Conservation (phyloP, 2,113 vertebrate species). For the Lethenteron reissneri region DNA sequence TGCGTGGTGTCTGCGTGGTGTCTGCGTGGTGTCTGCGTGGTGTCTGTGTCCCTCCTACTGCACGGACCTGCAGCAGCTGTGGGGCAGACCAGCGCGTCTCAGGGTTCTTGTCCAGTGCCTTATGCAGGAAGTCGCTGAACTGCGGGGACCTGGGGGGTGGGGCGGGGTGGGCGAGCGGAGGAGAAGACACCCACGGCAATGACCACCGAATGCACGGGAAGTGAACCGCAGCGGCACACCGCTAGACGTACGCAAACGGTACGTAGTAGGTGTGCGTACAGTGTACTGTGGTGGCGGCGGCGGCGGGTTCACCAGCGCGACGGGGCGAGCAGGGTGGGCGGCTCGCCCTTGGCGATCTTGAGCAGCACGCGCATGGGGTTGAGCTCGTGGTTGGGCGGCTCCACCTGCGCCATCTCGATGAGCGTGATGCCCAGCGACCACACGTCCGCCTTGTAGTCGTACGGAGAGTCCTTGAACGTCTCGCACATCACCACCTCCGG, state of each 20-base stretch:
- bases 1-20: too few species aligned
- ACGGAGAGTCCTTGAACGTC: conserved; percentile 89
- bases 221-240: too few species aligned
- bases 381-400: conserved; percentile 85
- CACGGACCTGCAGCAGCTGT: conserved; percentile 53
- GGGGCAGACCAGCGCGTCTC: conserved; percentile 52
- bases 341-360: conserved; percentile 83
- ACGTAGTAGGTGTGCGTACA: too few species aligned
- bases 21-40: too few species aligned
- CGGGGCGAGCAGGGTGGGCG: conserved; percentile 51
- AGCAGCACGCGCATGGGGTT: conserved; percentile 93
- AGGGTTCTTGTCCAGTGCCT: conserved; percentile 57
- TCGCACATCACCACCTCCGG: conserved; percentile 96
- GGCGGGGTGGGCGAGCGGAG: too few species aligned
- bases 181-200: too few species aligned
- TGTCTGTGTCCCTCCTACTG: too few species aligned
- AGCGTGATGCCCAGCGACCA: conserved; percentile 94
- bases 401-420: conserved; percentile 85
- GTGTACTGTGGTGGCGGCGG: too few species aligned
- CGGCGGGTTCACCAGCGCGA: conserved; percentile 49
- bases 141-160: conserved; percentile 34
- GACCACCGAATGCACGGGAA: too few species aligned
- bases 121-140: conserved; percentile 80
- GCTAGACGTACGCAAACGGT: too few species aligned
- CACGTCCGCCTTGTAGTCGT: conserved; percentile 89